Evolutionary conservation across 2,113 vertebrate species (phyloP), one percentile per base, ranked within the genome.

Genomic region (Plectropomus leopardus): DNA sequence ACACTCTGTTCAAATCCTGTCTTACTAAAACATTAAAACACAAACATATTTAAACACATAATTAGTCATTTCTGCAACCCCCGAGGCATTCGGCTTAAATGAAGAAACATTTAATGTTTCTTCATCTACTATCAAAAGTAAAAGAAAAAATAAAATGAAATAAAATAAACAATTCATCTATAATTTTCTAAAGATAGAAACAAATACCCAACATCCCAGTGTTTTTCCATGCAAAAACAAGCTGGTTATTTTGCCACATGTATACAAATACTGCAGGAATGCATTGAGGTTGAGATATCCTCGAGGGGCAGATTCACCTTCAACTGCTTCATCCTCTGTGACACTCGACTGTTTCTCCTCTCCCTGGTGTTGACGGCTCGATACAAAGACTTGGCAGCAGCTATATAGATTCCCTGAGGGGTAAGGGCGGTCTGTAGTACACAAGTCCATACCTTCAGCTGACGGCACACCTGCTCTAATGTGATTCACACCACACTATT

Each of bases 261-360:
- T 21, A 19, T 13, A 48, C 34, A n/a, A 66, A 60, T 13, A 10
- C 14, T 23, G 17, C 16, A 40, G 36, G 7, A 40, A 40, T 40
- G 36, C 36, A 40, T 8, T 40, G 36, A 40, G 36, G 36, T 50
- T 67, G 34, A 26, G 15, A 66, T 7, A 5, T 30, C 58, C 69
- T 42, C 7, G 8, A 57, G 88, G 32, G 67, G 80, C 71, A 15
- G 47, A 51, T 71, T 80, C 47, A 54, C 61, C 45, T 67, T 82
- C 42, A 67, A 34, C 55, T 23, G 48, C 34, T 61, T 77, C 65
- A 30, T 14, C 9, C 21, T 48, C 8, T 36, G 4, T 55, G 71
- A 53, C 63, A 55, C 68, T 48, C 0, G 0, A 55, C 24, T 24
- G 48, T 36, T 42, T 69, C 59, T 68, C n/a, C 0, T 21, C 55